phyloP scores from a whole-genome alignment of 2,113 vertebrate genomes.

The Prietella phreatophila region DNA sequence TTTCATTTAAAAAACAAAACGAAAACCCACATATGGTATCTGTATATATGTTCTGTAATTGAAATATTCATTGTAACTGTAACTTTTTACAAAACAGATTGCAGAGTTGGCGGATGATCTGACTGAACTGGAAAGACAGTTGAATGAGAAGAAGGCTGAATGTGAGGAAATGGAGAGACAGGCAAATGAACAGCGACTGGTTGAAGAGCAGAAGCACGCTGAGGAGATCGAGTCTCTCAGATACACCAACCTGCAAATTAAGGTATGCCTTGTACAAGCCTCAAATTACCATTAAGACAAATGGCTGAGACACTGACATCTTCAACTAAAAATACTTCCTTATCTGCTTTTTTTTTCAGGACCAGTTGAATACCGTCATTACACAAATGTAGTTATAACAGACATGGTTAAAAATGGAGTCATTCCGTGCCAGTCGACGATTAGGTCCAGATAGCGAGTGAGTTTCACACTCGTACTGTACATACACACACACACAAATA shows the following conservation, averaged over 20 bases:
- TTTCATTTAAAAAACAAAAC: not conserved
- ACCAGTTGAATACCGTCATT: slow-evolving; percentile 83
- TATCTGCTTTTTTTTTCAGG: slow-evolving; percentile 69
- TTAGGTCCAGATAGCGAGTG: too few species aligned
- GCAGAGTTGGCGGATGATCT: slow-evolving; percentile 80
- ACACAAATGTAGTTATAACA: too few species aligned
- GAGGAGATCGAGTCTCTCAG: slow-evolving; percentile 87
- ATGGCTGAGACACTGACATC: not conserved
- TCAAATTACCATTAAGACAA: not conserved
- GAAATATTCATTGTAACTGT: not conserved
- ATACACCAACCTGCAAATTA: slow-evolving; percentile 83
- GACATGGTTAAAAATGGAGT: too few species aligned
- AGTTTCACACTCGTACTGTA: too few species aligned
- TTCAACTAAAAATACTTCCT: not conserved
- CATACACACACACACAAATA: too few species aligned
- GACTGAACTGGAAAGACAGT: slow-evolving; percentile 75
- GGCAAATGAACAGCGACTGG: slow-evolving; percentile 76
- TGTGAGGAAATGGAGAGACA: slow-evolving; percentile 78
- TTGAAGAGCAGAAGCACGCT: slow-evolving; percentile 82
- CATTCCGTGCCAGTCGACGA: too few species aligned
- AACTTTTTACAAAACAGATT: slow-evolving; percentile 69
- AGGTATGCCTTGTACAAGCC: slow-evolving; percentile 69
- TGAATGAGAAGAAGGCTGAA: slow-evolving; percentile 81
- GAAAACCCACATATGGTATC: not conserved
- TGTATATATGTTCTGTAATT: not conserved